These are phyloP conservation scores for Lophius piscatorius DNA, from an alignment of 2,113 vertebrate species.

Conservation along the genomic window DNA sequence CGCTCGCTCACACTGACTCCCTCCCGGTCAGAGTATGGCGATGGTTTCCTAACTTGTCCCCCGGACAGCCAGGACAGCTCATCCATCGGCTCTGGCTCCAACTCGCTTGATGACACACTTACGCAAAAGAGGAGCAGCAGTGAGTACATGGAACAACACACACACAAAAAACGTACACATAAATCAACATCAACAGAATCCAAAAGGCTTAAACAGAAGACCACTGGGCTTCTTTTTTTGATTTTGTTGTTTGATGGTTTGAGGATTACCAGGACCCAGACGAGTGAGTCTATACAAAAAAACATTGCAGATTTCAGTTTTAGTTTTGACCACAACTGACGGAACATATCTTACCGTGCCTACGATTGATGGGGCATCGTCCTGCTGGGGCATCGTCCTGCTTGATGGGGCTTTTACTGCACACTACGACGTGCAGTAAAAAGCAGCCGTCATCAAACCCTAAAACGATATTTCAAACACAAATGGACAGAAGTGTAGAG, in stretches of 20 bases:
- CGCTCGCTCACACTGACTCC: constrained; percentile 91
- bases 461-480: too few species aligned
- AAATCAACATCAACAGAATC: not conserved
- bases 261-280: too few species aligned
- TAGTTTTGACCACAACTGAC: not conserved
- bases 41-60: constrained; percentile 89
- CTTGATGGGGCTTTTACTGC: too few species aligned
- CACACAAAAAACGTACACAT: not conserved
- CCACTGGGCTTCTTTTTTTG: too few species aligned
- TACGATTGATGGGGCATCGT: not conserved
- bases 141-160: constrained; percentile 80
- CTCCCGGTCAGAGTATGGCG: constrained; percentile 89
- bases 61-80: constrained; percentile 97
- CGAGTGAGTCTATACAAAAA: too few species aligned
- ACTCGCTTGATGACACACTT: constrained; percentile 93
- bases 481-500: too few species aligned
- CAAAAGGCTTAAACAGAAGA: too few species aligned
- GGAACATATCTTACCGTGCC: not conserved
- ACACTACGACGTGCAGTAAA: too few species aligned
- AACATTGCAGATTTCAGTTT: too few species aligned
- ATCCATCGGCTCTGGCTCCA: constrained; percentile 92
- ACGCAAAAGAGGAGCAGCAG: constrained; percentile 92
- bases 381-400: too few species aligned
- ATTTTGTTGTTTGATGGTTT: too few species aligned
- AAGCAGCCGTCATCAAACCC: too few species aligned